Percentiles rank a stretch among this genome's conserved stretches.
These are phyloP conservation scores for Thalassophryne amazonica DNA, from an alignment of 2,797 vertebrate species.

Conservation along the genomic window DNA sequence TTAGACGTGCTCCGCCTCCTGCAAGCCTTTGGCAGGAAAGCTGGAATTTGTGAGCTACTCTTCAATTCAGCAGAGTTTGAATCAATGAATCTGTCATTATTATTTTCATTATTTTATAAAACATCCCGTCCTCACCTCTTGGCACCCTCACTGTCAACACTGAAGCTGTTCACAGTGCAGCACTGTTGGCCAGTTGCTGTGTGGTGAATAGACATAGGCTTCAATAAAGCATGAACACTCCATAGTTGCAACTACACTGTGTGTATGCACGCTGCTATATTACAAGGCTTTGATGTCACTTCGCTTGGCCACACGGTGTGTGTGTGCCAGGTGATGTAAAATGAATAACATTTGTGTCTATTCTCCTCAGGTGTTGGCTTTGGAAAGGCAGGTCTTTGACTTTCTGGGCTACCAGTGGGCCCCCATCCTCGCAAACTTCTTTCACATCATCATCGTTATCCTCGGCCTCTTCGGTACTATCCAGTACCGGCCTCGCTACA, in stretches of 20 bases:
- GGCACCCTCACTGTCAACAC: constrained; percentile 18
- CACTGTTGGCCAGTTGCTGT: constrained; percentile 3
- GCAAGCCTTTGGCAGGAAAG: constrained; percentile 41
- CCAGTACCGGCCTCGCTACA: constrained; percentile 86
- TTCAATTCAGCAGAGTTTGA: constrained; percentile 36
- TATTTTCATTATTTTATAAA: constrained; percentile 53
- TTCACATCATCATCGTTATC: constrained; percentile 89
- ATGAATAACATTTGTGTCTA: constrained; percentile 4
- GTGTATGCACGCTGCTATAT: background rate
- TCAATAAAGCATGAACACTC: background rate
- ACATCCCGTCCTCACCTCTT: constrained; percentile 30
- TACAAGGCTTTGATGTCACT: background rate
- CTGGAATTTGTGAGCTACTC: constrained; percentile 38
- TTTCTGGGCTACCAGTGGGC: constrained; percentile 94
- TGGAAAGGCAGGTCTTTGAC: constrained; percentile 91
- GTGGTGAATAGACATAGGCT: constrained; percentile 18
- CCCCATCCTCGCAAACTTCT: constrained; percentile 90
- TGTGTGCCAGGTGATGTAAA: background rate
- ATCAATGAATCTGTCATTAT: constrained; percentile 61
- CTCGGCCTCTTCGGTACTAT: constrained; percentile 91
- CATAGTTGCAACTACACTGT: background rate
- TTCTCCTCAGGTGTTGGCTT: constrained; percentile 77
- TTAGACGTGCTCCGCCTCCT: constrained; percentile 33
- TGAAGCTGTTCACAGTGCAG: constrained; percentile 21
- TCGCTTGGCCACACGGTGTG: background rate